These are phyloP conservation scores for Clamator glandarius DNA, from an alignment of 2,797 vertebrate genomes.

Conservation along the genomic window DNA sequence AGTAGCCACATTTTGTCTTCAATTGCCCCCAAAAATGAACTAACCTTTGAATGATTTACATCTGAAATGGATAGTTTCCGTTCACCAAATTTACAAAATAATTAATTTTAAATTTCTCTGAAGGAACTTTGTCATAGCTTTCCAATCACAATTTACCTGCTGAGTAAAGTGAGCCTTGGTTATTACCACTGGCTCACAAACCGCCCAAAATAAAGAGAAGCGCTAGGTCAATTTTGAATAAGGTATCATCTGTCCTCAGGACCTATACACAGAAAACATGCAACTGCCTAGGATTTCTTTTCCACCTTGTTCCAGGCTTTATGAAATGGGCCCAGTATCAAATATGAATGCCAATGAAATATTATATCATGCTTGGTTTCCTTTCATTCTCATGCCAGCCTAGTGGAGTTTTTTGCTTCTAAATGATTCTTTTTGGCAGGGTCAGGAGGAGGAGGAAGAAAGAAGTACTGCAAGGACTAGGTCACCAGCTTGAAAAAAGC, in stretches of 20 bases:
- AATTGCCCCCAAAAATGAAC: background rate
- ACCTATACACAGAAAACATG: background rate
- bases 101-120: background rate
- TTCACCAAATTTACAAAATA: background rate
- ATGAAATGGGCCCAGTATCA: background rate
- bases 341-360: background rate
- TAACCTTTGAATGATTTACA: background rate
- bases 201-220: background rate
- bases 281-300: background rate
- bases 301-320: background rate
- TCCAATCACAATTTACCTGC: background rate
- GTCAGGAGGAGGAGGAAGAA: background rate
- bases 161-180: background rate
- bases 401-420: background rate
- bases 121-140: background rate
- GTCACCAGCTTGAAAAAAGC: fast-evolving
- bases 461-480: background rate
- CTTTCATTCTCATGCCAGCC: background rate
- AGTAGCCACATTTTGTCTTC: background rate
- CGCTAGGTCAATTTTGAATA: background rate
- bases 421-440: background rate
- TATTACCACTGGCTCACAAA: background rate
- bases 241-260: background rate
- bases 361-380: background rate
- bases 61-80: background rate